Conservation (phyloP, 1,140 invertebrate genomes). For the Apis mellifera region DNA sequence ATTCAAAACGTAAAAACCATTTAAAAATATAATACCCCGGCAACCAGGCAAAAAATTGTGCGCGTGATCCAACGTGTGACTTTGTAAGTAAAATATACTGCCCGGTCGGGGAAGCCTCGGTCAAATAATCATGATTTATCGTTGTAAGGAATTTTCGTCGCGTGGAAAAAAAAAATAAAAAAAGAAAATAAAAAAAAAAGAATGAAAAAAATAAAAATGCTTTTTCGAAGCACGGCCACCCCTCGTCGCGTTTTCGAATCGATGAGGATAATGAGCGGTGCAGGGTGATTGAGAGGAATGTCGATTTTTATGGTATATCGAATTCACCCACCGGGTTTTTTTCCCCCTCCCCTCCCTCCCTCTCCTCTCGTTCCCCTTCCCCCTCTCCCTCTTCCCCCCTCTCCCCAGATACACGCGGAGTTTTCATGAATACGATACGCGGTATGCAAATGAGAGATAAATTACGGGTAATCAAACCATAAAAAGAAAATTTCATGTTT, state of each 20-base stretch:
- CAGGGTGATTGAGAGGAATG: neutral
- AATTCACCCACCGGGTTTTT: neutral
- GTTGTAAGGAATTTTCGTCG: constrained; percentile 77
- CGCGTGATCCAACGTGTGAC: constrained; percentile 78
- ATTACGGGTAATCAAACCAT: neutral
- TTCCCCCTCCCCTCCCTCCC: too few species aligned
- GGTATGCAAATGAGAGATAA: neutral
- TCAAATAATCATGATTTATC: constrained; percentile 82
- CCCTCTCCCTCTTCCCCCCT: neutral
- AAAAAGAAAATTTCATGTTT: neutral
- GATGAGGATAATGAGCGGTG: constrained; percentile 29
- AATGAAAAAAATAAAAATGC: constrained; percentile 36
- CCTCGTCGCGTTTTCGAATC: constrained; percentile 13
- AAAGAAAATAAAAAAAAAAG: constrained; percentile 41
- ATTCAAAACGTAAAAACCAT: constrained; percentile 82
- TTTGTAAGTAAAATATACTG: constrained; percentile 82
- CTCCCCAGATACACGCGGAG: too few species aligned
- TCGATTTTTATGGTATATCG: neutral
- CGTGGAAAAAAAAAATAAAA: constrained; percentile 41
- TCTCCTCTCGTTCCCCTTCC: too few species aligned
- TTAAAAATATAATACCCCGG: constrained; percentile 80
- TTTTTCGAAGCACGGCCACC: constrained; percentile 49
- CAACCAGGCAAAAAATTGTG: constrained; percentile 68
- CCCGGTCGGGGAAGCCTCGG: constrained; percentile 76
- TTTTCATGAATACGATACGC: neutral